Evolutionary conservation across 2,888 invertebrate genomes (phyloP).

Genomic region (Tiliacea aurago): DNA sequence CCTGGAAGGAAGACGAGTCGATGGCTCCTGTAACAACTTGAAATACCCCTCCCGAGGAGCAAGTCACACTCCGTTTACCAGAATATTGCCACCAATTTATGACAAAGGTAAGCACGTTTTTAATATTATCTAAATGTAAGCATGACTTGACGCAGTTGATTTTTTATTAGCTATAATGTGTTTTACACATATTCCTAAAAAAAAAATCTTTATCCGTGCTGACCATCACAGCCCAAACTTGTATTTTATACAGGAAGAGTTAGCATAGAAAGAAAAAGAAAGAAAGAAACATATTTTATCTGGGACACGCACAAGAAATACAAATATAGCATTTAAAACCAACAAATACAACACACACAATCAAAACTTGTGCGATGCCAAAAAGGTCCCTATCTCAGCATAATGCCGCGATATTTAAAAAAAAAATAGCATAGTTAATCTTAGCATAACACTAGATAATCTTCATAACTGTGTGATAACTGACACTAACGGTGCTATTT

Average conservation of each 20-base stretch:
- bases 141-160: neutral
- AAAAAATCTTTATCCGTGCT: no score
- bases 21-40: slow-evolving; percentile 82
- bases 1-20: slow-evolving; percentile 76
- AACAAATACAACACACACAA: no score
- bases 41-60: slow-evolving; percentile 75
- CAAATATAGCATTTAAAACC: no score
- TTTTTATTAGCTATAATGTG: no score
- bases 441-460: neutral
- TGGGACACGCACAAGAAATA: no score
- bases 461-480: neutral
- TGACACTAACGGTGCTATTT: neutral
- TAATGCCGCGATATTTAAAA: no score
- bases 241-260: neutral
- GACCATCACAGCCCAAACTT: neutral
- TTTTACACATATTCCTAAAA: no score
- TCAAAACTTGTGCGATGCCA: no score
- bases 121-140: neutral
- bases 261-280: no score
- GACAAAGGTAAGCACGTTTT: slow-evolving; percentile 67
- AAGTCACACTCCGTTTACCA: slow-evolving; percentile 74
- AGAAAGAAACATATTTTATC: no score
- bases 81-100: slow-evolving; percentile 75
- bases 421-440: no score
- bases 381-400: no score